A percentile compares a stretch with the other conserved stretches of the same genome.
Conservation (phyloP, 2,797 vertebrate species). For the Gastrophryne carolinensis region DNA sequence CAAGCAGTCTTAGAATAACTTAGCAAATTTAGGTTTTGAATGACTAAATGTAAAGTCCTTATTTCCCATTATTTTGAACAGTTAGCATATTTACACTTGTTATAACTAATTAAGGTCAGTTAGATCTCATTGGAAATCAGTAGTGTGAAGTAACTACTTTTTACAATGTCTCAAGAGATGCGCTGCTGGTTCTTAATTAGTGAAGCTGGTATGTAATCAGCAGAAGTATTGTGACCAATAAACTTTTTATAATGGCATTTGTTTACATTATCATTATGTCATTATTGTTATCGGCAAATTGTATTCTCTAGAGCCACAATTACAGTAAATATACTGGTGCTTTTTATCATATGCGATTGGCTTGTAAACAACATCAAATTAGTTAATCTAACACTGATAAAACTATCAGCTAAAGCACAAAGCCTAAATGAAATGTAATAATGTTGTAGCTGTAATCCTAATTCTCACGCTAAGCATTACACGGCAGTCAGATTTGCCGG, state of each 20-base stretch:
- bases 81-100: conserved; percentile 16
- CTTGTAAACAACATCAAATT: neutral
- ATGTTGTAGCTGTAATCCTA: no score
- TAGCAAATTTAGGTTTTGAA: no score
- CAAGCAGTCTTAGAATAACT: no score
- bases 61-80: neutral
- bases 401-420: neutral
- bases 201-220: conserved; percentile 15
- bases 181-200: conserved; percentile 27
- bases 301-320: neutral
- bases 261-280: conserved; percentile 24
- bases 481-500: no score
- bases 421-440: neutral
- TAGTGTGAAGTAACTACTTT: conserved; percentile 28
- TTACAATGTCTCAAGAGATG: conserved; percentile 28
- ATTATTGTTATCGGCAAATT: neutral
- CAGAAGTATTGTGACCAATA: conserved; percentile 1
- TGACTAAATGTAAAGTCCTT: no score
- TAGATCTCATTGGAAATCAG: conserved; percentile 32
- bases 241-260: neutral
- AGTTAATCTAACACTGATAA: neutral
- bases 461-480: no score
- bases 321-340: neutral
- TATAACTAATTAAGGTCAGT: conserved; percentile 39
- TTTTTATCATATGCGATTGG: neutral